phyloP scores from a whole-genome alignment of 2,113 vertebrate species.

The Dinomys branickii region DNA sequence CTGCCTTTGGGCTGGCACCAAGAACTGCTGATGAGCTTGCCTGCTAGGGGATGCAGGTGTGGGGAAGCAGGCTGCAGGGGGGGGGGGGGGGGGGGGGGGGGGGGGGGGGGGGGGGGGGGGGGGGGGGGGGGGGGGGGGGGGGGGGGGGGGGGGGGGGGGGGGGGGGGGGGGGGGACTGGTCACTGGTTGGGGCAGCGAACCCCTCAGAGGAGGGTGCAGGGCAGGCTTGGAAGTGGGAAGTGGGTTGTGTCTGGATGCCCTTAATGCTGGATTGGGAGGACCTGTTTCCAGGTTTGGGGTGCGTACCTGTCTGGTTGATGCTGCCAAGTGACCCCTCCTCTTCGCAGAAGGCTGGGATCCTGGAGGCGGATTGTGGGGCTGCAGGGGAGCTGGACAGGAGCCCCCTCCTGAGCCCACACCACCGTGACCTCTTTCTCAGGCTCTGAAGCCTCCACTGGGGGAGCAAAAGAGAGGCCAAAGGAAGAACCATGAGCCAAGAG shows the following conservation, averaged over 20 bases:
- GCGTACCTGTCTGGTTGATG: constrained; percentile 79
- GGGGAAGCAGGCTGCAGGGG: neutral
- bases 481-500: constrained; percentile 20
- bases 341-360: constrained; percentile 35
- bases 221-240: neutral
- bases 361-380: neutral
- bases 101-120: too few relatives aligned
- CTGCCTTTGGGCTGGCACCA: neutral
- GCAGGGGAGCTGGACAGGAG: constrained; percentile 81
- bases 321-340: constrained; percentile 70
- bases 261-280: neutral
- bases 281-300: neutral
- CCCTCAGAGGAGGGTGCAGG: neutral
- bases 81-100: too few relatives aligned
- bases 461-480: constrained; percentile 64
- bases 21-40: neutral
- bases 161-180: neutral
- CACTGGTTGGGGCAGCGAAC: neutral
- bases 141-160: neutral
- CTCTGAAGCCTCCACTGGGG: constrained; percentile 57
- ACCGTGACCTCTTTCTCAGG: neutral
- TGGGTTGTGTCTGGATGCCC: neutral
- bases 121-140: neutral
- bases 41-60: neutral
- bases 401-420: constrained; percentile 85